Base-by-base conservation (phyloP, 2,797 vertebrate genomes). In the Tauraco hartlaubi region DNA sequence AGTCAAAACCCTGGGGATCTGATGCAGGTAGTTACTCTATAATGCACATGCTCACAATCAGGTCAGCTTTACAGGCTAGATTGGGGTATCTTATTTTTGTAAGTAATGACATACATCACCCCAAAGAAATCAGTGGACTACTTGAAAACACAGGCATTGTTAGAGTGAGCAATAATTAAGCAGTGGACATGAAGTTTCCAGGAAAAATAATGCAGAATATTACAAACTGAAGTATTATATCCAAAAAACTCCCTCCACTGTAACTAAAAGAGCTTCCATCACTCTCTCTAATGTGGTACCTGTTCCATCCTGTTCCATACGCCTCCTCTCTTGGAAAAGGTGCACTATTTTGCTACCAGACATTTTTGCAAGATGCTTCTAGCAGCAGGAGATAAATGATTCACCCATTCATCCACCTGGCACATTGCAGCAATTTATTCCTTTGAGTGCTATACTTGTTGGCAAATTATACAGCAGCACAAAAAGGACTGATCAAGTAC, bases 351-450 rank as follows among this genome's bases (percentile, higher is more conserved):
- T 92, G 92, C 71, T 89, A 82, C 48, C 46, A 91, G 92, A 67
- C 21, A 0, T 63, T 92, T 96, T 86, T 79, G 94, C 80, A 89
- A 87, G 92, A 76, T 89, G 56, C 75, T 95, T 88, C 80, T 85
- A 76, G 61, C 84, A 95, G 80, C 86, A 91, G 86, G 84, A 93
- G 67, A 91, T 33, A 85, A 92, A 92, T 94, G 86, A 89, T 87
- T 94, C 95, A 85, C 44, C 37, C 78, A 67, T 87, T 83, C 78
- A 92, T 79, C 86, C 91, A 93, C 90, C 58, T 71, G 92, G 83
- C 76, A 48, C 51, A 54, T 44, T 61, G 84, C 68, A 76, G 78
- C 82, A 83, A 54, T 68, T 37, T 77, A 80, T 71, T 41, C 61
- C 46, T 92, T 18, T 82, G 56, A 82, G 35, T 37, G 43, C 25